Conservation (phyloP, 30 jellyfish, hydroid and myxozoan species). For the Aurelia aurita region DNA sequence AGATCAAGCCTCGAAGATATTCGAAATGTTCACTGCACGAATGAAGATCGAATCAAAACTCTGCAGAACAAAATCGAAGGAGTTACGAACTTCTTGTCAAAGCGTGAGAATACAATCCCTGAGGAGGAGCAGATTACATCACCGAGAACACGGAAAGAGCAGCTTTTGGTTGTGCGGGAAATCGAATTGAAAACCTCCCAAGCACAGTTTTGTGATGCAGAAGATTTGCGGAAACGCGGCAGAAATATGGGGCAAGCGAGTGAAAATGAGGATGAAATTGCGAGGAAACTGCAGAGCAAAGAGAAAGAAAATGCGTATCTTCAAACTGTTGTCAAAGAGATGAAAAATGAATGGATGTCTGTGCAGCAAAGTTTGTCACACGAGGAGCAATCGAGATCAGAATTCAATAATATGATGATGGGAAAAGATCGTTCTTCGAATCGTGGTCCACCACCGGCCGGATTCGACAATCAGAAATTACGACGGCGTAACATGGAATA, state of each 20-base stretch:
- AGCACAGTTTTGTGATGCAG: conserved; percentile 69
- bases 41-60: conserved; percentile 65
- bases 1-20: conserved; percentile 71
- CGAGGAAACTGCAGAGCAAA: conserved; percentile 48
- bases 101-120: conserved; percentile 30
- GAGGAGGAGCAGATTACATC: conserved; percentile 21
- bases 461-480: conserved; percentile 34
- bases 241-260: neutral
- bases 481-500: conserved; percentile 54
- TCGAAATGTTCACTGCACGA: conserved; percentile 66
- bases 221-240: conserved; percentile 23
- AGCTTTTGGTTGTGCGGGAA: conserved; percentile 73
- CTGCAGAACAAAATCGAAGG: conserved; percentile 78
- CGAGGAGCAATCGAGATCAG: conserved; percentile 57
- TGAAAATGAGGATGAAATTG: conserved; percentile 21
- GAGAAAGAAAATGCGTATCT: conserved; percentile 83
- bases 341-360: conserved; percentile 73
- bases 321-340: conserved; percentile 85
- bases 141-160: conserved; percentile 35
- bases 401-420: conserved; percentile 47
- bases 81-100: conserved; percentile 63
- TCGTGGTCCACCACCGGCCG: conserved; percentile 10
- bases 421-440: conserved; percentile 16
- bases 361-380: conserved; percentile 69
- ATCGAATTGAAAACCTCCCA: conserved; percentile 75